Base-by-base conservation (phyloP, 2,888 invertebrate genomes). In the Eubasilissa splendida region DNA sequence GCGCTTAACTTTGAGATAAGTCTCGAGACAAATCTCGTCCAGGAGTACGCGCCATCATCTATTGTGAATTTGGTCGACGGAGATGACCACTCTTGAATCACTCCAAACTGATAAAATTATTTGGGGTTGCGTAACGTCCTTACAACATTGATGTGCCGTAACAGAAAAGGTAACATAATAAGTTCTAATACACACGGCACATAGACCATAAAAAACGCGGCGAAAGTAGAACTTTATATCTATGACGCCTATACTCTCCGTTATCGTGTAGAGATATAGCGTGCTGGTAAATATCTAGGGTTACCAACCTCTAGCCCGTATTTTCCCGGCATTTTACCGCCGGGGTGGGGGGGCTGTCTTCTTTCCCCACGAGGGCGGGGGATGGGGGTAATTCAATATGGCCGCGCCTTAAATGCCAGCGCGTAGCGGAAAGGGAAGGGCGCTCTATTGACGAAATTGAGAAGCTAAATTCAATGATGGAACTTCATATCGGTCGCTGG, bases 311-410 rank as follows among this genome's bases (percentile, higher is more conserved):
- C 68, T 50, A 68, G 68, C n/a, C 68, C 33, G 68, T 68, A 68
- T 68, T 68, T 68, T 71, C 71, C 71, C 22, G 71, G 54, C 71
- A 54, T 71, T 71, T 71, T 71, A 71, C 54, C 54, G 54, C 14
- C 71, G 54, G 56, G 68, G 68, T 42, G n/a, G 2, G 9, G 33
- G 63, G 63, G 63, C 77, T 76, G 65, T 84, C 83, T 11, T 60
- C 60, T 60, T 60, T n/a, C 42, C 60, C 80, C 81, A 83, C 80
- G 73, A 58, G 77, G 70, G 84, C 83, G 83, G 83, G 84, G 85
- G 84, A 83, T 11, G 58, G 59, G 52, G 76, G 82, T 82, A 82
- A 82, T 76, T 82, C 82, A 80, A 82, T 82, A 80, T 80, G 82
- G 75, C 82, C 71, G 75, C 78, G 74, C 70, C 78, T 68, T 77